These are phyloP conservation scores for Philotrypesis tridentata DNA, from an alignment of 1,140 invertebrate species.

Conservation along the genomic window DNA sequence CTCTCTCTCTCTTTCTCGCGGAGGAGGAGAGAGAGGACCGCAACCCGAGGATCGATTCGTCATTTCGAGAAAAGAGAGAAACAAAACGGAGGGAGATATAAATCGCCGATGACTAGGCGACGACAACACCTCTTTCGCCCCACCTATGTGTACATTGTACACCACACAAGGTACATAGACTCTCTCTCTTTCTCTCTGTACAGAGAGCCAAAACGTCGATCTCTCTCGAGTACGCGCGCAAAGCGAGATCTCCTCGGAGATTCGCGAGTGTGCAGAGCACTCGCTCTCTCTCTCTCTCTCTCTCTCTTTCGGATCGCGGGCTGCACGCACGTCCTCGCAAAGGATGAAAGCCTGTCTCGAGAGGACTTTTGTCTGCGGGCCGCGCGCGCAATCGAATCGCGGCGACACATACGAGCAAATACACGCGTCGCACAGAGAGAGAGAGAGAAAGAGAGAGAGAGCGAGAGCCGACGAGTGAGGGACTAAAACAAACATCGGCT, in stretches of 20 bases:
- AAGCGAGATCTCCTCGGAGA: background rate
- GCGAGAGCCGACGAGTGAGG: too few relatives aligned
- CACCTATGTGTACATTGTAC: too few relatives aligned
- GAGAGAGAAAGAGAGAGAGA: background rate
- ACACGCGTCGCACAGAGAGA: background rate
- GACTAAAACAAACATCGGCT: background rate
- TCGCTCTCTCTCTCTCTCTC: too few relatives aligned
- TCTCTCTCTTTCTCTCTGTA: too few relatives aligned
- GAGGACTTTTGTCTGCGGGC: background rate
- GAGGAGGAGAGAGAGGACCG: background rate
- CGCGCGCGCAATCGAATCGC: conserved; percentile 3
- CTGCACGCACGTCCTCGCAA: too few relatives aligned
- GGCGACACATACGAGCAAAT: background rate
- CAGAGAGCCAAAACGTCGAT: background rate
- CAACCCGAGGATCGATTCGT: background rate
- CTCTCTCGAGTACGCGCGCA: background rate
- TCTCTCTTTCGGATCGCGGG: too few relatives aligned
- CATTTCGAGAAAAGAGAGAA: background rate
- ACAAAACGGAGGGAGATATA: background rate
- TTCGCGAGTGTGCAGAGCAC: too few relatives aligned
- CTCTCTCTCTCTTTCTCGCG: too few relatives aligned
- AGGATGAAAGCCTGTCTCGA: too few relatives aligned
- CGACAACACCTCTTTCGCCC: background rate
- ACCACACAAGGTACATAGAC: too few relatives aligned
- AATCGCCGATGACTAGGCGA: background rate